Base-by-base conservation (phyloP, 2,113 vertebrate species). In the Channa maculata region DNA sequence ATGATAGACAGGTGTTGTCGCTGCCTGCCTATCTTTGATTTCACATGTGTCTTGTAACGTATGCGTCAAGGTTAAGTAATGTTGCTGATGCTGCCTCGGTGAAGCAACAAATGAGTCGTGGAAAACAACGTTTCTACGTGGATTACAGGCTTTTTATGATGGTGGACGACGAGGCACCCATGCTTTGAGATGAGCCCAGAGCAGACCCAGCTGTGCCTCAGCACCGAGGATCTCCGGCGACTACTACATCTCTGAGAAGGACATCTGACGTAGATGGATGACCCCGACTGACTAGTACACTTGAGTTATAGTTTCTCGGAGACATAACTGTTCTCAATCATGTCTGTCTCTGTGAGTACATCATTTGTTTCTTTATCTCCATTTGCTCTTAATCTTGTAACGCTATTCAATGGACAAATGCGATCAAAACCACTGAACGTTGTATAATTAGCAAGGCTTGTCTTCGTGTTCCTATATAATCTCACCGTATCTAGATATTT, bases 331-430 rank as follows among this genome's bases (percentile, higher is more conserved):
- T 64, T 41, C 3, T 45, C 72, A 77, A 83, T 58, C 5, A 95
- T 95, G 94, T 94, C 94, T 45, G 93, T 95, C 65, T 95, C 94
- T 7, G 94, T 95, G 75, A 95, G 94, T 94, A 91, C 45, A 71
- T 2, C 44, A 11, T 38, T 54, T 44, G 3, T 53, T 3, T 79
- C n/a, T 59, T 73, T 72, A 13, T 13, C 3, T 48, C 36, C 5
- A 55, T 60, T 37, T 45, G 43, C 33, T 24, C 24, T 24, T 24
- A 24, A 24, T 24, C 24, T 24, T 24, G 24, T 24, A 24, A 24
- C 24, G 24, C 24, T 24, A 24, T 24, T 24, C 46, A 2, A 6
- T 49, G 33, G 3, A 49, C 24, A 1, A 3, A 3, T 43, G 9
- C 60, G 12, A 15, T 54, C 3, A 4, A n/a, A 43, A 11, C 24